Conservation (phyloP, 2,888 invertebrate genomes). For the Stenichneumon culpator region DNA sequence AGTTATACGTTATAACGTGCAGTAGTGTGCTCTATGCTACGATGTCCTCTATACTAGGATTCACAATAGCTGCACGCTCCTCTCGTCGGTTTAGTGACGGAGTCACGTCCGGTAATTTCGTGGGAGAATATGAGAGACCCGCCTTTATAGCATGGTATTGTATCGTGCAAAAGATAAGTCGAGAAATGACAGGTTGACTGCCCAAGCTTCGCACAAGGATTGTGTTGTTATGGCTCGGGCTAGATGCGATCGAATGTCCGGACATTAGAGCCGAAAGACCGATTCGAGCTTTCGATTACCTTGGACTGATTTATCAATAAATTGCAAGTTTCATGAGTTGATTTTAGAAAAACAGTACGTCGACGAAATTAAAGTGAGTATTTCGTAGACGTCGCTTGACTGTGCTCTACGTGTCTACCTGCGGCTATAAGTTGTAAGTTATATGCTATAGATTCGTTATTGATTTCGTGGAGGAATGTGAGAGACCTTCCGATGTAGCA, state of each 20-base stretch:
- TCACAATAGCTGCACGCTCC: conserved; percentile 30
- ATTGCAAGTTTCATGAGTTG: too few species aligned
- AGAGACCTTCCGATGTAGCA: too few species aligned
- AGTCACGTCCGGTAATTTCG: conserved; percentile 65
- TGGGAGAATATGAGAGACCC: conserved; percentile 47
- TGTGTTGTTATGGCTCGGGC: not conserved
- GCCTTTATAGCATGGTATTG: not conserved
- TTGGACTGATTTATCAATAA: too few species aligned
- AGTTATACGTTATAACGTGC: not conserved
- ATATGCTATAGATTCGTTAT: too few species aligned
- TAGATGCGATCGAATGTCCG: not conserved
- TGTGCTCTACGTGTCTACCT: too few species aligned
- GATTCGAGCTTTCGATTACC: not conserved
- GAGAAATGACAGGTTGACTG: conserved; percentile 32
- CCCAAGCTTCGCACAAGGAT: not conserved
- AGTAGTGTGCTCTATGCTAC: not conserved
- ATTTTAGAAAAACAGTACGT: too few species aligned
- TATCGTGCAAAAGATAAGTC: conserved; percentile 28
- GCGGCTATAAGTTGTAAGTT: too few species aligned
- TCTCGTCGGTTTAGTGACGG: conserved; percentile 40
- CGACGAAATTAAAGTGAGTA: too few species aligned
- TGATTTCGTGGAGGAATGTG: too few species aligned
- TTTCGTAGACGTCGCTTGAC: too few species aligned
- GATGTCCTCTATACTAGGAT: not conserved
- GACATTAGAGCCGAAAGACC: not conserved